Conservation (phyloP, 2,888 invertebrate species). For the Noctua comes region DNA sequence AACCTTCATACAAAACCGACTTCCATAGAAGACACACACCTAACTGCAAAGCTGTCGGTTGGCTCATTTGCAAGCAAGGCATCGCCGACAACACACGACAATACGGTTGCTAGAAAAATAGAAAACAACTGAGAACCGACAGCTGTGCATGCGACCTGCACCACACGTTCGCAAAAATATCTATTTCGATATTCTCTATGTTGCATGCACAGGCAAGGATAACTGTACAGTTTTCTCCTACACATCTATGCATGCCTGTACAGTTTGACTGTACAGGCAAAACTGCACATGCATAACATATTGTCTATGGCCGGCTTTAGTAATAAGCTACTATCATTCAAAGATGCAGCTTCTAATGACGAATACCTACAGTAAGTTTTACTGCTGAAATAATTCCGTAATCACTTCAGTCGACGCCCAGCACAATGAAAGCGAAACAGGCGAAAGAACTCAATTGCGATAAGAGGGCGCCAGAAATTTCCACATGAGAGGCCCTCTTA, state of each 20-base stretch:
- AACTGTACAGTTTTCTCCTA: background rate
- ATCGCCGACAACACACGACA: background rate
- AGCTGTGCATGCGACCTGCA: background rate
- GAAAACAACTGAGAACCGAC: background rate
- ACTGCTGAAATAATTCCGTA: background rate
- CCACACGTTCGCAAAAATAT: background rate
- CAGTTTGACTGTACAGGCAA: too few species aligned
- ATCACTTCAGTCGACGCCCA: background rate
- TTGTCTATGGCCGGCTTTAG: background rate
- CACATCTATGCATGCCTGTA: too few species aligned
- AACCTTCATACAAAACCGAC: background rate
- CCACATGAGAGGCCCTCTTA: conserved; percentile 43
- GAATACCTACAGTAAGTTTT: background rate
- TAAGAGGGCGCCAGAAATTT: conserved; percentile 30
- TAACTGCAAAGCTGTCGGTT: background rate
- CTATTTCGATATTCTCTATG: background rate
- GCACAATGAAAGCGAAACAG: conserved; percentile 26
- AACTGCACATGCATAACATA: background rate
- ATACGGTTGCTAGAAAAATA: background rate
- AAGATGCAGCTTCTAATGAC: conserved; percentile 1
- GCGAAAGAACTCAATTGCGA: conserved; percentile 36
- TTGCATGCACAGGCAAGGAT: background rate
- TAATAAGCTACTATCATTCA: background rate
- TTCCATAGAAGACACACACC: background rate
- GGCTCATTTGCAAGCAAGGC: background rate